Evolutionary conservation across 2,113 vertebrate species (phyloP).

Genomic region (Pterophyllum scalare): DNA sequence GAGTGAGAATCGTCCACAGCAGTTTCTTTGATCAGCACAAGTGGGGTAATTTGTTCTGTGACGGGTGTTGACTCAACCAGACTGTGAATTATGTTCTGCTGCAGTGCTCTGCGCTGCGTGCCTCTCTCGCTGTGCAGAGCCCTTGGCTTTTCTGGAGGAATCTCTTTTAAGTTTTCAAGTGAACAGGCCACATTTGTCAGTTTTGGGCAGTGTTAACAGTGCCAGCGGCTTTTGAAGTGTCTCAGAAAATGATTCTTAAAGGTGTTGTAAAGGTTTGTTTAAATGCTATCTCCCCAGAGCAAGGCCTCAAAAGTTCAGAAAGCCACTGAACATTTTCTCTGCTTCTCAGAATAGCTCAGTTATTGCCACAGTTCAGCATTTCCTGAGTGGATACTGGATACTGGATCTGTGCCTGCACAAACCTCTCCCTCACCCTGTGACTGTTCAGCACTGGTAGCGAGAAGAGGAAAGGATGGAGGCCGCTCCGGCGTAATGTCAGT

Average conservation of each 20-base stretch:
- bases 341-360: constrained; percentile 56
- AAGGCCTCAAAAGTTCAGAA: constrained; percentile 17
- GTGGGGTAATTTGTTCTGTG: constrained; percentile 17
- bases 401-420: constrained; percentile 45
- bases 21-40: constrained; percentile 41
- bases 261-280: background rate
- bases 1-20: background rate
- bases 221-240: background rate
- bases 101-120: background rate
- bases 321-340: constrained; percentile 13
- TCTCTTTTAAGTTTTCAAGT: background rate
- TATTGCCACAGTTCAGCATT: constrained; percentile 63
- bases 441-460: background rate
- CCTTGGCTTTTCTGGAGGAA: too few relatives aligned
- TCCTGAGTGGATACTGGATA: constrained; percentile 49
- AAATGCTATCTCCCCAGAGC: background rate
- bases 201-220: background rate
- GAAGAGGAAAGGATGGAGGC: constrained; percentile 13
- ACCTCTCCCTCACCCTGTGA: constrained; percentile 20
- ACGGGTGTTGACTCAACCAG: background rate
- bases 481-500: background rate
- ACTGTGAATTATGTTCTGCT: constrained; percentile 27
- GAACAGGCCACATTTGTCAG: background rate
- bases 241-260: background rate
- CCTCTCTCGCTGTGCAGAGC: background rate